Evolutionary conservation across 2,113 vertebrate genomes (phyloP).

Genomic region (Dicentrarchus labrax): DNA sequence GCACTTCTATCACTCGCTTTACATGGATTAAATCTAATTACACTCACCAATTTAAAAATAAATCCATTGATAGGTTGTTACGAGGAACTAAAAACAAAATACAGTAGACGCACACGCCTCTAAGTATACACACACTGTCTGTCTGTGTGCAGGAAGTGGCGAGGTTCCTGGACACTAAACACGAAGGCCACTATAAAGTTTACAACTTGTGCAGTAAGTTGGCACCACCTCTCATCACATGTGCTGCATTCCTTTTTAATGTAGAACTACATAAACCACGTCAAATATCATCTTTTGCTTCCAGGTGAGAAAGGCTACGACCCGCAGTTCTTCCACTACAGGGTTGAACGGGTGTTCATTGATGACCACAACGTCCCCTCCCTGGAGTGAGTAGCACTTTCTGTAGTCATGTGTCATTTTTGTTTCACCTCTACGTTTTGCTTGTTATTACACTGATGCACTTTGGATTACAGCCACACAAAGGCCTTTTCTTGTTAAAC

Average conservation of each 20-base stretch:
- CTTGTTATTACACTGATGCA: neutral
- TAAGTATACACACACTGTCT: neutral
- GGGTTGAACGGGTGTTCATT: conserved; percentile 91
- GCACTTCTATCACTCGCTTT: neutral
- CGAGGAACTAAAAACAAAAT: neutral
- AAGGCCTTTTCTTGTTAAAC: neutral
- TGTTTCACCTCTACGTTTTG: neutral
- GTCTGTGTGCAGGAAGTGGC: conserved; percentile 89
- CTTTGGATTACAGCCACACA: neutral
- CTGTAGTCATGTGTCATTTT: neutral
- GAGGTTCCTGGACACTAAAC: conserved; percentile 93
- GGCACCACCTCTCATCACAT: neutral
- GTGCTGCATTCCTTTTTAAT: neutral
- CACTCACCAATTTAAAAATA: neutral
- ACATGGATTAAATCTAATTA: neutral
- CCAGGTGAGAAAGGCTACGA: conserved; percentile 95
- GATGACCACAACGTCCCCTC: conserved; percentile 96
- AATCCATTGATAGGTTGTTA: neutral
- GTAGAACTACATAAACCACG: neutral
- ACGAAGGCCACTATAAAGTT: conserved; percentile 92
- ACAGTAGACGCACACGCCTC: neutral
- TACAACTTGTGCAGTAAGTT: conserved; percentile 98
- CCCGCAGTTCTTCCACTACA: conserved; percentile 92
- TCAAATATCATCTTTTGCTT: conserved; percentile 24
- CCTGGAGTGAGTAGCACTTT: conserved; percentile 86